phyloP scores from a whole-genome alignment of 1,140 invertebrate genomes.

The Ceratina japonica region DNA sequence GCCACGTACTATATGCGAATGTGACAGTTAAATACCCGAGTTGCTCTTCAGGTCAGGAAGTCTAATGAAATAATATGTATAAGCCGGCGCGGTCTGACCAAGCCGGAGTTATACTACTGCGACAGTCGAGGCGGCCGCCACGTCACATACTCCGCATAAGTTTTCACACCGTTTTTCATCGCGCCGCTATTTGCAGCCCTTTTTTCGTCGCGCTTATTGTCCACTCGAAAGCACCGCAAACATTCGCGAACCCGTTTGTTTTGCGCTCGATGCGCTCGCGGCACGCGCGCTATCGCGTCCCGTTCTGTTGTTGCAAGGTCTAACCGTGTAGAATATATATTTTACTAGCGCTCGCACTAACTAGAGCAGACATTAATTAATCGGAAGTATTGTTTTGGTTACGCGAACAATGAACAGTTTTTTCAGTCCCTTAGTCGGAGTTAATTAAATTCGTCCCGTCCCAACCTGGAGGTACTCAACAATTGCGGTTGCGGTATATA shows the following conservation, averaged over 20 bases:
- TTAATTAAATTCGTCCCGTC: conserved; percentile 26
- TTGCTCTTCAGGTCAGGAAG: no score
- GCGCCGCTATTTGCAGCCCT: no score
- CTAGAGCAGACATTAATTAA: background rate
- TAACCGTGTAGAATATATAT: background rate
- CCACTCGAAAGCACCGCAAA: conserved; percentile 3
- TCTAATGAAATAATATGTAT: background rate
- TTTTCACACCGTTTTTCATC: background rate
- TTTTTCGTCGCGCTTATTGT: background rate
- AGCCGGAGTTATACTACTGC: background rate
- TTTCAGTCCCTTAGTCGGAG: background rate
- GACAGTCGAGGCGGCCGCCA: background rate
- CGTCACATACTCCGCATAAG: background rate
- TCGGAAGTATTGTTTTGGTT: background rate
- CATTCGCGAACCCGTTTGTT: background rate
- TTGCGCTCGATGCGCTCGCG: background rate
- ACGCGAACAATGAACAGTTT: background rate
- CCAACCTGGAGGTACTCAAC: background rate
- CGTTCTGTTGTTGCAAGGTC: background rate
- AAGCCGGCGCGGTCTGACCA: background rate
- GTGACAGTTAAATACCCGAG: no score
- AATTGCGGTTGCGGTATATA: conserved; percentile 21
- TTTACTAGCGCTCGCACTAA: background rate
- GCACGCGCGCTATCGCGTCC: background rate
- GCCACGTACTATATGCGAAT: no score